Evolutionary conservation across 2,888 invertebrate species (phyloP), one percentile per base, ranked within the genome.

Genomic region (Drosophila tripunctata): DNA sequence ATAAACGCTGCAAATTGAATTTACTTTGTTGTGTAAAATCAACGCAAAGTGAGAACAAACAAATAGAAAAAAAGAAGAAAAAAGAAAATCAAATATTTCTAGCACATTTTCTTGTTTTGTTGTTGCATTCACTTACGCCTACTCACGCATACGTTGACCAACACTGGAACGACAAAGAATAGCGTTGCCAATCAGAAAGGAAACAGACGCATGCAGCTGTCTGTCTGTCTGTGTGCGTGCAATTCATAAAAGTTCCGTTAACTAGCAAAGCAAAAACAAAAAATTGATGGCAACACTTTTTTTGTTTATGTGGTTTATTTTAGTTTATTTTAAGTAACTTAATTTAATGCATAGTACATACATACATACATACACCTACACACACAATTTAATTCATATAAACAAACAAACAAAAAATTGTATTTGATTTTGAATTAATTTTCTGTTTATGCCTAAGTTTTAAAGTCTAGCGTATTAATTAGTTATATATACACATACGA

Each of bases 371-470:
- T 22, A 47, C 15, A 33, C 22, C 19, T 35, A 45, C 4, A 35
- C 27, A 54, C 31, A 22, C 66, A 33, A 19, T 22, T n/a, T 30
- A 12, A 43, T 41, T 41, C 40, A 22, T 5, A 10, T n/a, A 21
- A 8, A 33, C 31, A 66, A 4, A 5, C 17, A 55, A 10, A 47
- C 27, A 69, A 52, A 48, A 33, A 57, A 10, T 3, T 75, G 75
- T 68, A 64, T 75, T 71, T 56, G 51, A 38, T 69, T 78, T 63
- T 61, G 62, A 61, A 55, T 65, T 55, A 35, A 48, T 66, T 74
- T 75, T 75, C 65, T 69, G 44, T 74, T 70, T 78, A 62, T 27
- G 40, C 38, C 17, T 82, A 72, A 71, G 78, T 70, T 79, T 56
- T 68, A 45, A 73, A 66, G 15, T 57, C 10, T 66, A 78, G 66